phyloP scores from a whole-genome alignment of 2,113 vertebrate species.

The Nothoprocta pentlandii region DNA sequence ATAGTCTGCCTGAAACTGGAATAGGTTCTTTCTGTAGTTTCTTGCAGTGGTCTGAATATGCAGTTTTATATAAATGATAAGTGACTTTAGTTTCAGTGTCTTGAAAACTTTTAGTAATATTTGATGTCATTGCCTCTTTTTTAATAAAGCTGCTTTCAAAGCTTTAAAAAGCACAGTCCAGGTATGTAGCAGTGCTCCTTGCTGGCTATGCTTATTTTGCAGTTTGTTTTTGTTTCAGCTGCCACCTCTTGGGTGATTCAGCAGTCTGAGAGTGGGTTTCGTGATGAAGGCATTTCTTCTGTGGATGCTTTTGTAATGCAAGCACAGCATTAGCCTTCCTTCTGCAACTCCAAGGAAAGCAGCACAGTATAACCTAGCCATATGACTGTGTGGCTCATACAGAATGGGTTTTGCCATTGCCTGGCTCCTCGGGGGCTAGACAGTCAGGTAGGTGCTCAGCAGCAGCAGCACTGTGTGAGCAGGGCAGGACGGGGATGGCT shows the following conservation, averaged over 20 bases:
- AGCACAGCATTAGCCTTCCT: conserved; percentile 31
- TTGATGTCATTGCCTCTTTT: not conserved
- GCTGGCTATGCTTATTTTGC: conserved; percentile 29
- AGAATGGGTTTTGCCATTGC: not conserved
- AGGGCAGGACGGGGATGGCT: not conserved
- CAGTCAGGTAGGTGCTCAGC: not conserved
- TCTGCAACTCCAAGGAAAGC: conserved; percentile 26
- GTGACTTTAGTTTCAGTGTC: not conserved
- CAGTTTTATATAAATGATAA: not conserved
- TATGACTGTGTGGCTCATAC: not conserved
- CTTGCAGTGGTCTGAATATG: not conserved
- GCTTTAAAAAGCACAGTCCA: not conserved
- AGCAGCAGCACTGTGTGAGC: not conserved
- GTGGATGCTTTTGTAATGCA: conserved; percentile 3
- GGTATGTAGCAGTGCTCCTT: not conserved
- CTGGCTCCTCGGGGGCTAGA: not conserved
- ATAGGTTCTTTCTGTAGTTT: conserved; percentile 3
- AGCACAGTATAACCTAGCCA: not conserved
- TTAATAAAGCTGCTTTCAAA: not conserved
- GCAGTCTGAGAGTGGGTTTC: not conserved
- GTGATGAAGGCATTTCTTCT: conserved; percentile 6
- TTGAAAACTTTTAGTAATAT: not conserved
- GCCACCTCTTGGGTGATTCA: conserved; percentile 37
- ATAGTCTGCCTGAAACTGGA: conserved; percentile 17
- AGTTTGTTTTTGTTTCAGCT: conserved; percentile 39